Conservation (phyloP, 2,113 vertebrate species). For the Hippocampus zosterae region DNA sequence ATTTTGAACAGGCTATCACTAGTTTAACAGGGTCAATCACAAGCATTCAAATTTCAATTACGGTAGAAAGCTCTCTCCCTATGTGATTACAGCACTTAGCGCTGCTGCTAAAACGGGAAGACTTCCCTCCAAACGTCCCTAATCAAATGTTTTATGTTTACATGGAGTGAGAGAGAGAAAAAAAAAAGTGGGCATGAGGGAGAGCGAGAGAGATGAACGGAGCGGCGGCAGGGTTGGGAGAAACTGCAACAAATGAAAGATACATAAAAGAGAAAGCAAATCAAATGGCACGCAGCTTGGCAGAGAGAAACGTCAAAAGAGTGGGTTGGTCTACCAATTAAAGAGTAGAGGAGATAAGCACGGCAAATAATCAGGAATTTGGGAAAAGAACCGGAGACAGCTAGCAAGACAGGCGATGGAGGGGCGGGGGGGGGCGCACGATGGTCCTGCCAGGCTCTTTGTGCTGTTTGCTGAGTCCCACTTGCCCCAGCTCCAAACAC, state of each 20-base stretch:
- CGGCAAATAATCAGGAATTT: slow-evolving; percentile 6
- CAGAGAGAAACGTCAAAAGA: background rate
- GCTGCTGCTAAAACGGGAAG: background rate
- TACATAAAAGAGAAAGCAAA: background rate
- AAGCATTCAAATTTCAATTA: background rate
- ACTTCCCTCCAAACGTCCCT: background rate
- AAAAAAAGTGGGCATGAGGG: background rate
- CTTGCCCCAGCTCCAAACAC: slow-evolving; percentile 61
- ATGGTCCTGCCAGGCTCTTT: slow-evolving; percentile 17
- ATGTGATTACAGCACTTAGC: background rate
- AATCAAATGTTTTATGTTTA: background rate
- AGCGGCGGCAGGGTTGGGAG: background rate
- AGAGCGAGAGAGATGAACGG: background rate
- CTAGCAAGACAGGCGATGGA: slow-evolving; percentile 10
- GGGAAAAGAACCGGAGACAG: slow-evolving; percentile 4
- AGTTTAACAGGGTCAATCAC: background rate
- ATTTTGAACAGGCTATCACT: background rate
- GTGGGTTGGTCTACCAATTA: background rate
- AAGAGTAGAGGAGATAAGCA: background rate
- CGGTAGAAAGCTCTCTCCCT: background rate
- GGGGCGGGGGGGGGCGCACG: slow-evolving; percentile 13
- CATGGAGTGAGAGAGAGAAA: background rate
- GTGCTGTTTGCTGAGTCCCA: slow-evolving; percentile 59
- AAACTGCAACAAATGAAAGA: background rate
- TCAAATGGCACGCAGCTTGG: background rate